Conservation (phyloP, 2,888 invertebrate genomes). For the Caenorhabditis sp. region DNA sequence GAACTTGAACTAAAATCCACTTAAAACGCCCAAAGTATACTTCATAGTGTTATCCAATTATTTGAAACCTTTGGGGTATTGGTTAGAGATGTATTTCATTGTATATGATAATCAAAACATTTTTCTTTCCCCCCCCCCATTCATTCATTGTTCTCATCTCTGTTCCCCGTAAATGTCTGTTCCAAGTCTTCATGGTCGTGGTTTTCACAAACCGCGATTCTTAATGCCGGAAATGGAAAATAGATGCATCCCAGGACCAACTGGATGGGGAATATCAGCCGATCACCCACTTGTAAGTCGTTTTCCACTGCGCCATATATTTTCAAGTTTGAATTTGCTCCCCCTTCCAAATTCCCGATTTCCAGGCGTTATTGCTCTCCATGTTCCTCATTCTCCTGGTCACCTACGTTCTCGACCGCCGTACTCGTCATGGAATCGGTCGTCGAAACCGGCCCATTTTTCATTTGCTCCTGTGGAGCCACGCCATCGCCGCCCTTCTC, state of each 20-base stretch:
- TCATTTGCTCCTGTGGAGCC: constrained; percentile 30
- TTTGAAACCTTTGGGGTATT: too few relatives aligned
- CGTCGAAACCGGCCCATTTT: constrained; percentile 28
- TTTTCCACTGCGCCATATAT: not conserved
- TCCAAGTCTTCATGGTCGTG: too few relatives aligned
- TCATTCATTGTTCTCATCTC: too few relatives aligned
- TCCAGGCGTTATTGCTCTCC: constrained; percentile 1
- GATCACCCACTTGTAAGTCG: constrained; percentile 8
- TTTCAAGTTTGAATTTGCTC: too few relatives aligned
- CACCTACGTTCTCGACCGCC: constrained; percentile 25
- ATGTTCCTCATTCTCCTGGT: constrained; percentile 22
- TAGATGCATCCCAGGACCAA: not conserved
- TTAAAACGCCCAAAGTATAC: too few relatives aligned
- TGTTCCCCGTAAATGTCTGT: too few relatives aligned
- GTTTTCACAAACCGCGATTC: not conserved
- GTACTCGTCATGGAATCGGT: constrained; percentile 14
- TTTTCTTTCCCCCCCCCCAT: too few relatives aligned
- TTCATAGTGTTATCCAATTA: not conserved
- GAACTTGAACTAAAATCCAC: too few relatives aligned
- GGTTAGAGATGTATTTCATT: not conserved
- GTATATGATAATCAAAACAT: not conserved
- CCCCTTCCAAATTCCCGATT: not conserved
- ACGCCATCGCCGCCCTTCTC: not conserved
- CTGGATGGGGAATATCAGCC: not conserved
- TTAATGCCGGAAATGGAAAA: not conserved